These are phyloP conservation scores for Octomys mimax DNA, from an alignment of 2,797 vertebrate species.

Conservation along the genomic window DNA sequence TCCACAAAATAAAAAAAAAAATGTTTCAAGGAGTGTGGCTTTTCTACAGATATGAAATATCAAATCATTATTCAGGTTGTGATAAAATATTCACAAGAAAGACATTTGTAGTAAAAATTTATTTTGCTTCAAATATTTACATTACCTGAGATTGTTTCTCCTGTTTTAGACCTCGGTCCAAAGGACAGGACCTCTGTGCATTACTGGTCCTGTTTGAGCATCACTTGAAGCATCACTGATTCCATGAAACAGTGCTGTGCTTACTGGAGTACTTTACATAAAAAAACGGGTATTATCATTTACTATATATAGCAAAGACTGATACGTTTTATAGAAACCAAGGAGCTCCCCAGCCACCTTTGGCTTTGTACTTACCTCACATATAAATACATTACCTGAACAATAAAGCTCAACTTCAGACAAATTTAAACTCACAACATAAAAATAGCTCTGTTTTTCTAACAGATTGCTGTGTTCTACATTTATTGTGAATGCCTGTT, in stretches of 20 bases:
- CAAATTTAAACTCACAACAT: constrained; percentile 21
- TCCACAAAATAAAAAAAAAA: no score
- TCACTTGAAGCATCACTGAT: not conserved
- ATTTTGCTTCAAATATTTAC: not conserved
- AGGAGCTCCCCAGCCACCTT: not conserved
- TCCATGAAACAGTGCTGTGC: not conserved
- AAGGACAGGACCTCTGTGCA: not conserved
- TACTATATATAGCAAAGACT: constrained; percentile 34
- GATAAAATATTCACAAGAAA: not conserved
- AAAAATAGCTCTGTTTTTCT: not conserved
- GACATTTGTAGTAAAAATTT: not conserved
- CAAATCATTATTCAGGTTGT: not conserved
- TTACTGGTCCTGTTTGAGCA: no score
- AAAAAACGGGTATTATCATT: constrained; percentile 7
- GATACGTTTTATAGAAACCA: not conserved
- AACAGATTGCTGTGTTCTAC: not conserved
- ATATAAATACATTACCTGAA: constrained; percentile 51
- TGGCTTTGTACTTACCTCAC: not conserved
- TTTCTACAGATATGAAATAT: not conserved
- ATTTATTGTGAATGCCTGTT: constrained; percentile 27
- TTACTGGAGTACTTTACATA: not conserved
- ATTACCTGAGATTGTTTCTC: not conserved
- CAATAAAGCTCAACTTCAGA: constrained; percentile 27
- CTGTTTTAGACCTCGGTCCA: not conserved
- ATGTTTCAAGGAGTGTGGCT: not conserved